Evolutionary conservation across 2,113 vertebrate genomes (phyloP), one percentile per base, ranked within the genome.

Genomic region (Alosa alosa): DNA sequence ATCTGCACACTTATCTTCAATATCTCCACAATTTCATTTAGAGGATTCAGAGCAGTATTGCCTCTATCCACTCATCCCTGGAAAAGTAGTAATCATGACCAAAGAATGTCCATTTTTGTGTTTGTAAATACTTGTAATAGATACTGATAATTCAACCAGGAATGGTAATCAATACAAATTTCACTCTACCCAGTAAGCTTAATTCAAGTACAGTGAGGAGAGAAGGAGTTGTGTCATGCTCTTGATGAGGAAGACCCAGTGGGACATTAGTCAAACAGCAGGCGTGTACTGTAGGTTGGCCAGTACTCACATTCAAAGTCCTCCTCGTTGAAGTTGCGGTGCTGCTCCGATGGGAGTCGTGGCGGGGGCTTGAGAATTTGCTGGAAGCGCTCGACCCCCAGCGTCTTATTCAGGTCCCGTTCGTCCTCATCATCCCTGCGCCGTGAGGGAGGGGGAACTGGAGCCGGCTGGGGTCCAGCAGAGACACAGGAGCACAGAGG

Each of bases 361-460:
- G 86, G 94, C 57, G 93, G 90, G 55, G 22, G 94, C 5, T 94
- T 92, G 4, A 97, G 94, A 86, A 97, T 96, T 91, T 96, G 94
- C 86, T 97, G 95, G 10, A 97, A 97, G 49, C 96, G 94, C 91
- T 97, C 96, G 72, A 97, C 95, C 0, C 95, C 96, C 88, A 97
- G 92, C 0, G 96, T 94, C 86, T 96, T 95, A 88, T 96, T 95
- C 55, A 97, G 93, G 83, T 97, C 96, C 64, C 95, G 95, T 83
- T 96, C 96, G 17, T 94, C 93, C 18, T 92, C 94, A 31, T 91
- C 91, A 10, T 87, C 92, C 22, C 0, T 92, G 1, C 92, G 91
- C 91, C 41, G 64, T 0, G 94, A 88, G 15, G 94, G 90, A 55
- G 85, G 84, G 11, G 81, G 91, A 64, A 94, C 94, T 36, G 91